A percentile compares a stretch with the other conserved stretches of the same genome.
Evolutionary conservation across 2,113 vertebrate genomes (phyloP).

Genomic region (Centropus bengalensis): DNA sequence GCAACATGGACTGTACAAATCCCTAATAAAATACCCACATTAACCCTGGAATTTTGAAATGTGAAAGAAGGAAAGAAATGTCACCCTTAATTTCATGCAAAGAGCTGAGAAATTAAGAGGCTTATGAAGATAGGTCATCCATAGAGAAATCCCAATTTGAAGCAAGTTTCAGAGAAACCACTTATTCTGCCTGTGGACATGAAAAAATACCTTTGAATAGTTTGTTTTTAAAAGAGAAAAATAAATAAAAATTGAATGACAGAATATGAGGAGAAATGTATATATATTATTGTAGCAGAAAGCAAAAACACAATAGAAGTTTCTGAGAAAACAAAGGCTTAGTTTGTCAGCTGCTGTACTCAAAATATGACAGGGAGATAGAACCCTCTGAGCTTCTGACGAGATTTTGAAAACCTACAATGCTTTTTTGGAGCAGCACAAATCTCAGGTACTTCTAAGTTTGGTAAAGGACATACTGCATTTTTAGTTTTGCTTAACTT

Average conservation of each 20-base stretch:
- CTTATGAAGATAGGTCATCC: neutral
- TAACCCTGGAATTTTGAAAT: neutral
- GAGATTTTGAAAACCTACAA: neutral
- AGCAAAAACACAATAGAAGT: neutral
- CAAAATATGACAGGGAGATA: neutral
- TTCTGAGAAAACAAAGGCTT: neutral
- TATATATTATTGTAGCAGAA: neutral
- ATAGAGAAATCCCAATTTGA: neutral
- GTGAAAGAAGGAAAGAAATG: neutral
- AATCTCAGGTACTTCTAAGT: neutral
- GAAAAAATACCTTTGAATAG: neutral
- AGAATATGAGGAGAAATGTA: neutral
- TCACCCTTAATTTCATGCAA: neutral
- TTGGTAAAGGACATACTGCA: neutral
- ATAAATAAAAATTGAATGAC: neutral
- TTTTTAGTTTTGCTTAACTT: neutral
- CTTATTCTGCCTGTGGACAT: neutral
- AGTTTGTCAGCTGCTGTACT: neutral
- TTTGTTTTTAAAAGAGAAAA: neutral
- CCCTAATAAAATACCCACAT: neutral
- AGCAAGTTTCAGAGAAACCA: neutral
- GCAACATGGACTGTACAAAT: accelerated
- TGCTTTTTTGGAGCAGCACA: neutral
- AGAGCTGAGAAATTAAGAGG: neutral
- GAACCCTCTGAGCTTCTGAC: neutral